Evolutionary conservation across 2,888 invertebrate genomes (phyloP).

Genomic region (Dione juno): DNA sequence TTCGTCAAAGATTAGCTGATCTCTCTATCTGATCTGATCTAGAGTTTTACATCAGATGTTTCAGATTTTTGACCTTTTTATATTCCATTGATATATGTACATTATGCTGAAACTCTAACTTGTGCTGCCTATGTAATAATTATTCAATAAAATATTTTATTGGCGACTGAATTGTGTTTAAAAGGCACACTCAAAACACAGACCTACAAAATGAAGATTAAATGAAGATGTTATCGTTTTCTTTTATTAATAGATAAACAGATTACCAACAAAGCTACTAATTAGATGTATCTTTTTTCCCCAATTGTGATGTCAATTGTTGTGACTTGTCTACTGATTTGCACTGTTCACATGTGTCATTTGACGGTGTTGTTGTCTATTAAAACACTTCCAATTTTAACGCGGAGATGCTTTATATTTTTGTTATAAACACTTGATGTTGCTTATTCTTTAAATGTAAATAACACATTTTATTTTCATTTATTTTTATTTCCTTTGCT

Average conservation of each 20-base stretch:
- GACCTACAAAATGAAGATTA: no score
- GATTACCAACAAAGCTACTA: constrained; percentile 22
- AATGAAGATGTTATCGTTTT: neutral
- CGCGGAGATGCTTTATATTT: constrained; percentile 44
- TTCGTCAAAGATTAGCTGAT: no score
- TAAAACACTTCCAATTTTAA: constrained; percentile 47
- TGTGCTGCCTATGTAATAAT: no score
- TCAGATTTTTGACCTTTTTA: no score
- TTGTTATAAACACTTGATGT: constrained; percentile 61
- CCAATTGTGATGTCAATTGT: constrained; percentile 76
- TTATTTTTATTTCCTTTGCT: constrained; percentile 43
- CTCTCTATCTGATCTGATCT: no score
- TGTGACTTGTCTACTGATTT: constrained; percentile 62
- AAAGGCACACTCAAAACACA: no score
- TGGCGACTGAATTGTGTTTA: no score
- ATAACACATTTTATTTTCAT: constrained; percentile 42
- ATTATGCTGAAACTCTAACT: no score
- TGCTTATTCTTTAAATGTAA: constrained; percentile 47
- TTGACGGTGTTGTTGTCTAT: constrained; percentile 71
- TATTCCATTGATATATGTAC: no score
- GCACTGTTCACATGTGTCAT: constrained; percentile 58
- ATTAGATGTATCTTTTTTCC: constrained; percentile 48
- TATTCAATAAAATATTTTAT: no score
- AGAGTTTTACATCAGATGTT: no score
- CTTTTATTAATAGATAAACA: neutral